These are phyloP conservation scores for Hydropsyche betteni DNA, from an alignment of 2,888 invertebrate species.

Conservation along the genomic window DNA sequence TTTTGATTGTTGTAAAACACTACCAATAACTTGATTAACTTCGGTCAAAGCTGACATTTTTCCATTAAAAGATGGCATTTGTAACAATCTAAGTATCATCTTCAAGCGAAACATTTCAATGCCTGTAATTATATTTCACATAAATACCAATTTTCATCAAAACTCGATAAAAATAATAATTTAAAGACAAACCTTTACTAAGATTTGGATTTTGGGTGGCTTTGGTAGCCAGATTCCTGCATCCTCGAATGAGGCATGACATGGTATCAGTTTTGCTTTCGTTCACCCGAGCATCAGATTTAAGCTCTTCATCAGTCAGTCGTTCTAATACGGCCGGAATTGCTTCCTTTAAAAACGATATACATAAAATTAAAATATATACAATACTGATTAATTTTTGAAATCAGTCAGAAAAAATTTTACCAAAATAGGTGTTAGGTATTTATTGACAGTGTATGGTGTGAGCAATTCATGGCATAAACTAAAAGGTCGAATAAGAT, in stretches of 20 bases:
- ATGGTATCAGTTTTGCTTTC: slow-evolving; percentile 97
- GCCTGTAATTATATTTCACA: slow-evolving; percentile 57
- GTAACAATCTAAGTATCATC: slow-evolving; percentile 92
- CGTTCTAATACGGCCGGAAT: slow-evolving; percentile 90
- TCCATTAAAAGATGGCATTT: slow-evolving; percentile 97
- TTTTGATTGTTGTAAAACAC: slow-evolving; percentile 90
- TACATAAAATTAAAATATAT: background rate
- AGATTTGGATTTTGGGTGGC: slow-evolving; percentile 83
- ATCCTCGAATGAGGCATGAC: slow-evolving; percentile 91
- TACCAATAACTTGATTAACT: slow-evolving; percentile 94
- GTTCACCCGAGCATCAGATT: slow-evolving; percentile 90
- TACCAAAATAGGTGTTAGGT: slow-evolving; percentile 90
- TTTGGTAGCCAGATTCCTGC: slow-evolving; percentile 87
- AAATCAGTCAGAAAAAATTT: slow-evolving; percentile 52
- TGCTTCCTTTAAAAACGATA: slow-evolving; percentile 73
- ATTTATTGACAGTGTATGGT: slow-evolving; percentile 88
- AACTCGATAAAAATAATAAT: background rate
- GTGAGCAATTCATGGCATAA: slow-evolving; percentile 92
- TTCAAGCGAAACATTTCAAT: slow-evolving; percentile 95
- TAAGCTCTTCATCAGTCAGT: slow-evolving; percentile 93
- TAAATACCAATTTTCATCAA: slow-evolving; percentile 1
- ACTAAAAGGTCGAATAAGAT: slow-evolving; percentile 88
- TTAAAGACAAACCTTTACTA: slow-evolving; percentile 61
- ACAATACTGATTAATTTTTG: background rate
- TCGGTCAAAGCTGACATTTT: slow-evolving; percentile 99